Base-by-base conservation (phyloP, 2,797 vertebrate species). In the Hipposideros larvatus region DNA sequence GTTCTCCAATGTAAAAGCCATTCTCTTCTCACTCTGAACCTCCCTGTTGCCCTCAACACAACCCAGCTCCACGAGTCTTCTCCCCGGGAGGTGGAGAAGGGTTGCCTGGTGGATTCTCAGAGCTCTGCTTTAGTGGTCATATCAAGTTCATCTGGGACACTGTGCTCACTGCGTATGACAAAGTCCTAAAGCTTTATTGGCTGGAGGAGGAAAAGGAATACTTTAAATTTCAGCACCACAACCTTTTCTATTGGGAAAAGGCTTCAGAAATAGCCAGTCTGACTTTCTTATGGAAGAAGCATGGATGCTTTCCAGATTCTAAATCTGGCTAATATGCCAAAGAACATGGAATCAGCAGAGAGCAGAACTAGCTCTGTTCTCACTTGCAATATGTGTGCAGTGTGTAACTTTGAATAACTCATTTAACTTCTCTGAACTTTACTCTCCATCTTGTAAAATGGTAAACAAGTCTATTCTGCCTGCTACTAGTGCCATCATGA, bases 401-500 rank as follows among this genome's bases (percentile, higher is more conserved):
- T 66, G 34, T 22, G 19, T 24, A 9, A n/a, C 73, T 87, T 74
- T 53, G n/a, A 87, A 19, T 14, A 43, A 31, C n/a, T 59, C 37
- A 4, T 28, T 73, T 43, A 68, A 74, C 28, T 46, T 65, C 48
- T 70, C 18, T 43, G 26, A 53, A 73, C 37, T 34, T 79, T 41
- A 41, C 14, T 93, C 94, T 88, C 71, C 43, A 34, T 61, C 55
- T 84, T 79, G n/a, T 55, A 68, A 95, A 87, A 37, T 10, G 21
- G 48, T 41, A 9, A 61, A 61, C 26, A 74, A 31, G 43, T 28
- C 10, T 13, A 11, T 71, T 68, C 9, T 51, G n/a, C 19, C 83
- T 63, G 34, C 19, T 77, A 0, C 41, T 79, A 22, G 26, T 61
- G 31, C 41, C 85, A 16, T 53, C 41, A 5, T 18, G 57, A 90